Evolutionary conservation across 2,888 invertebrate genomes (phyloP).

Genomic region (Sclerodermus sp.): DNA sequence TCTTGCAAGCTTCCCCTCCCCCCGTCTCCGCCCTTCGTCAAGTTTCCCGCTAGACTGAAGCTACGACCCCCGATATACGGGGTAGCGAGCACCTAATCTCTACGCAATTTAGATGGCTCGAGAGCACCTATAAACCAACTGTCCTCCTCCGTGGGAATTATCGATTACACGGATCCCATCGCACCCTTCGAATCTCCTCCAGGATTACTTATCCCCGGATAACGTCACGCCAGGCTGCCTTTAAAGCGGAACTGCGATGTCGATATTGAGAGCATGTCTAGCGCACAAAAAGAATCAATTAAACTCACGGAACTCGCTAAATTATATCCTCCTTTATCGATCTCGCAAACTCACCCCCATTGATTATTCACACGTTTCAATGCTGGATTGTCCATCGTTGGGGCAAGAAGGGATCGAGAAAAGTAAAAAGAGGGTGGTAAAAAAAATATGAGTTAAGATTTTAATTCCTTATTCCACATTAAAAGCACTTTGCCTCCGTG

Average conservation of each 20-base stretch:
- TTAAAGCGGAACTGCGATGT: slow-evolving; percentile 17
- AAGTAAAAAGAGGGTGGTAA: too few relatives aligned
- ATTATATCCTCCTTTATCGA: too few relatives aligned
- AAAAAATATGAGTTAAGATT: too few relatives aligned
- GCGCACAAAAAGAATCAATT: too few relatives aligned
- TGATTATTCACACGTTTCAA: too few relatives aligned
- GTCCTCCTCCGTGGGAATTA: slow-evolving; percentile 32
- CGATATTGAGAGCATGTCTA: slow-evolving; percentile 1
- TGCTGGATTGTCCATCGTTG: too few relatives aligned
- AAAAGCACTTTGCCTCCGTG: too few relatives aligned
- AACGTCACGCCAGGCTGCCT: slow-evolving; percentile 22
- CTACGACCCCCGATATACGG: slow-evolving; percentile 36
- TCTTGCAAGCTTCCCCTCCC: too few relatives aligned
- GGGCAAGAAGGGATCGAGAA: too few relatives aligned
- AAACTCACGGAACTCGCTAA: too few relatives aligned
- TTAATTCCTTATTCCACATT: too few relatives aligned
- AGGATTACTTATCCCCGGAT: slow-evolving; percentile 39
- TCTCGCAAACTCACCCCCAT: too few relatives aligned
- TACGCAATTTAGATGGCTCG: slow-evolving; percentile 48
- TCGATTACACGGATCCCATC: slow-evolving; percentile 37
- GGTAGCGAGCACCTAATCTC: slow-evolving; percentile 43
- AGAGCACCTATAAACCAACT: slow-evolving; percentile 40
- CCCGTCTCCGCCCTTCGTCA: background rate
- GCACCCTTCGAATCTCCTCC: slow-evolving; percentile 18
- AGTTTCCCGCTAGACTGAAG: slow-evolving; percentile 16